A percentile compares a stretch with the other conserved stretches of the same genome.
phyloP scores from a whole-genome alignment of 2,888 invertebrate species.

The Coenonympha arcania region DNA sequence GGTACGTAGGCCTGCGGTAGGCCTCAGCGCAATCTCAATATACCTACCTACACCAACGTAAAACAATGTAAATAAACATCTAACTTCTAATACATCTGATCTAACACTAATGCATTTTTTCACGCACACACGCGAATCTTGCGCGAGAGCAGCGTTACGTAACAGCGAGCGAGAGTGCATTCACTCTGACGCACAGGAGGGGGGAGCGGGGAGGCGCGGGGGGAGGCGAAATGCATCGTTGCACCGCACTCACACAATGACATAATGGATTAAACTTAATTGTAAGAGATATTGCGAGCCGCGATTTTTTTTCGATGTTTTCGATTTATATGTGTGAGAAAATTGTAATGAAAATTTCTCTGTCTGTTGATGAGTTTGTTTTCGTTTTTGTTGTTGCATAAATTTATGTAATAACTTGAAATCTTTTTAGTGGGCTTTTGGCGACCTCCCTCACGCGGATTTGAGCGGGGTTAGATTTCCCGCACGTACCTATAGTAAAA shows the following conservation, averaged over 20 bases:
- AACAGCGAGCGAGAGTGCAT: conserved; percentile 66
- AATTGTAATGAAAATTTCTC: too few species aligned
- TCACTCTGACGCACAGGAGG: conserved; percentile 44
- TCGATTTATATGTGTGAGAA: neutral
- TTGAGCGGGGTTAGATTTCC: too few species aligned
- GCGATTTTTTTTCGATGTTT: neutral
- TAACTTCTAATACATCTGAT: conserved; percentile 13
- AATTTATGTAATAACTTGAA: too few species aligned
- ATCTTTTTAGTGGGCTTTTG: too few species aligned
- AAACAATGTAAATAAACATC: conserved; percentile 5
- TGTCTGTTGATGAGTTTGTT: too few species aligned
- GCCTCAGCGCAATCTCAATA: too few species aligned
- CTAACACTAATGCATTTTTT: conserved; percentile 21
- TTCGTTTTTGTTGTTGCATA: too few species aligned
- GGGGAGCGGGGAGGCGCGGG: conserved; percentile 25
- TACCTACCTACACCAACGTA: too few species aligned
- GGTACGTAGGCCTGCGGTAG: too few species aligned
- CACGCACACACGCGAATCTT: conserved; percentile 33
- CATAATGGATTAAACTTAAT: conserved; percentile 27
- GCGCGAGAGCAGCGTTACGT: conserved; percentile 51
- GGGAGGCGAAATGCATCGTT: conserved; percentile 45
- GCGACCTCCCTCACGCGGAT: too few species aligned
- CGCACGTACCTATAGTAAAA: too few species aligned
- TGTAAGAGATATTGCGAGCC: conserved; percentile 15
- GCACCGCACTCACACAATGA: conserved; percentile 36